Conservation (phyloP, 2,888 invertebrate species). For the Drosophila nr. perissopoda region DNA sequence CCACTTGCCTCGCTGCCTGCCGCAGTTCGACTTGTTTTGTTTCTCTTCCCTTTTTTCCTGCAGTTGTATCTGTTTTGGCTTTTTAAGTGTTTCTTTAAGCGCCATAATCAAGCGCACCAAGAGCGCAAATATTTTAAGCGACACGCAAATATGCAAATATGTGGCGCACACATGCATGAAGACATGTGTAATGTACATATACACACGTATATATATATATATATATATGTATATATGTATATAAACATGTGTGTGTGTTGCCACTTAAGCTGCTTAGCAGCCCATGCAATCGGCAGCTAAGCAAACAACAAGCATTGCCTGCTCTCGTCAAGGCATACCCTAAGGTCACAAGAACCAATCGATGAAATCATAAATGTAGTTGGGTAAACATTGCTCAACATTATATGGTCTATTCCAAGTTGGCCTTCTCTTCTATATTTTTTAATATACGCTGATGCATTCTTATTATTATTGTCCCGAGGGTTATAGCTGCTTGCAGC, state of each 20-base stretch:
- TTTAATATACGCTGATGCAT: not conserved
- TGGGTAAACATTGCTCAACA: constrained; percentile 7
- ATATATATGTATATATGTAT: constrained; percentile 16
- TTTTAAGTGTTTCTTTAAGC: constrained; percentile 81
- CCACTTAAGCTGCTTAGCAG: constrained; percentile 77
- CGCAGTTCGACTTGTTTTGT: constrained; percentile 32
- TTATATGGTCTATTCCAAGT: not conserved
- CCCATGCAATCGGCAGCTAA: constrained; percentile 63
- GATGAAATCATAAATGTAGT: constrained; percentile 35
- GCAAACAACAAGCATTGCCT: constrained; percentile 62
- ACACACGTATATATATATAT: constrained; percentile 16
- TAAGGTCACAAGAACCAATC: constrained; percentile 39
- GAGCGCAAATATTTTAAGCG: constrained; percentile 67
- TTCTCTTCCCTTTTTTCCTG: constrained; percentile 9
- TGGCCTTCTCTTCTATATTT: not conserved
- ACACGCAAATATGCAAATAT: constrained; percentile 81
- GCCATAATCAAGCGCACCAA: constrained; percentile 80
- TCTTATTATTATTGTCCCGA: not conserved
- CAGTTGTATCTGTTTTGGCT: constrained; percentile 46
- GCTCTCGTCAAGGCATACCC: constrained; percentile 48
- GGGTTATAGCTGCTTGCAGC: not conserved
- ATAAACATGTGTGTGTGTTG: constrained; percentile 25
- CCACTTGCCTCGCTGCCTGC: constrained; percentile 57
- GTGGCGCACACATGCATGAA: constrained; percentile 46
- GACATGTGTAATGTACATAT: constrained; percentile 23